A percentile compares a stretch with the other conserved stretches of the same genome.
phyloP scores from a whole-genome alignment of 2,888 invertebrate genomes.

The Eulithis testata region DNA sequence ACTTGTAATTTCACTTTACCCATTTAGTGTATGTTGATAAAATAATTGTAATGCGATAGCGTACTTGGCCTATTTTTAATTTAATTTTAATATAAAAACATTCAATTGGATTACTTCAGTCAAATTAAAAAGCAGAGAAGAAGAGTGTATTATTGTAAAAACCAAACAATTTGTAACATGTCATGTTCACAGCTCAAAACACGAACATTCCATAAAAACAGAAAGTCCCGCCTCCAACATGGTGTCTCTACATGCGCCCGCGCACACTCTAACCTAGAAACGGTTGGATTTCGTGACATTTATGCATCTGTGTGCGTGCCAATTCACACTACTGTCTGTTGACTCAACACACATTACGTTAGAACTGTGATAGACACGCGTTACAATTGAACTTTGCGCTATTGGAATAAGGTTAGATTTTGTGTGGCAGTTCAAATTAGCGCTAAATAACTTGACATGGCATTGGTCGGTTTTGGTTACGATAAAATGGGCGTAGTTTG shows the following conservation, averaged over 20 bases:
- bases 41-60: too few relatives aligned
- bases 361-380: constrained; percentile 31
- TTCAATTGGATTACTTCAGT: too few relatives aligned
- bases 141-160: not conserved
- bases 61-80: too few relatives aligned
- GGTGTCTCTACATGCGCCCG: constrained; percentile 66
- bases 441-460: constrained; percentile 65
- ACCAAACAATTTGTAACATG: not conserved
- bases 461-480: constrained; percentile 78
- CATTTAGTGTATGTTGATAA: too few relatives aligned
- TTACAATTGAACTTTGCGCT: constrained; percentile 40
- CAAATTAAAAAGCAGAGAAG: too few relatives aligned
- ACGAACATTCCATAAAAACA: constrained; percentile 8
- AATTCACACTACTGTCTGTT: constrained; percentile 60
- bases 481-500: constrained; percentile 77
- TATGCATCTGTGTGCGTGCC: constrained; percentile 62
- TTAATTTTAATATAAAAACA: too few relatives aligned
- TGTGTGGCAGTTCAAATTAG: constrained; percentile 37
- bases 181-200: not conserved
- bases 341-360: constrained; percentile 53
- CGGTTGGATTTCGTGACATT: constrained; percentile 82
- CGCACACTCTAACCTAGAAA: constrained; percentile 81
- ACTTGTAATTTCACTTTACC: too few relatives aligned
- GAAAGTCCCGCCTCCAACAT: constrained; percentile 43
- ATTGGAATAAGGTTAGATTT: constrained; percentile 44